A percentile compares a stretch with the other conserved stretches of the same genome.
Evolutionary conservation across 2,888 invertebrate species (phyloP).

Genomic region (Apantesis nais): DNA sequence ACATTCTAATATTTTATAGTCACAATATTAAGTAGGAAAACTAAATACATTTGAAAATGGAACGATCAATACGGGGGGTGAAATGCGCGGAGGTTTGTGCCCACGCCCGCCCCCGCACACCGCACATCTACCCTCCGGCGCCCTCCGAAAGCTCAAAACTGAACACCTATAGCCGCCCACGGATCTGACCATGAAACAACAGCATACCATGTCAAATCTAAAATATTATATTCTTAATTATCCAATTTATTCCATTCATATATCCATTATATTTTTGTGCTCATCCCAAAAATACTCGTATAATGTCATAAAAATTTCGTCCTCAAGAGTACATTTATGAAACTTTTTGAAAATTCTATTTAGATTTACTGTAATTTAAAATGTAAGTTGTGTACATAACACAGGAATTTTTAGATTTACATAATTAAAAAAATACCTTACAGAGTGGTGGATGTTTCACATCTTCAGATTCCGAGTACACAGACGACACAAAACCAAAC

Average conservation of each 20-base stretch:
- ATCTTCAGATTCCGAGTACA: conserved; percentile 24
- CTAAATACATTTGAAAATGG: conserved; percentile 71
- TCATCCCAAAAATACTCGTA: neutral
- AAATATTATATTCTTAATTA: conserved; percentile 6
- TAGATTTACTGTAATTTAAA: neutral
- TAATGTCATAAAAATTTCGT: neutral
- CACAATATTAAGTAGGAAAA: conserved; percentile 68
- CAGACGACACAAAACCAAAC: conserved; percentile 22
- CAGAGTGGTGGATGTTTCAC: conserved; percentile 24
- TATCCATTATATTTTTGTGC: neutral
- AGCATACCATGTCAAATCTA: conserved; percentile 46
- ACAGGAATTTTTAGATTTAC: neutral
- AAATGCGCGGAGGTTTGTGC: conserved; percentile 69
- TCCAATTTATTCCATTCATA: neutral
- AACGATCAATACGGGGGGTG: conserved; percentile 78
- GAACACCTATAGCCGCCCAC: conserved; percentile 72
- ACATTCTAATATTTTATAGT: conserved; percentile 52
- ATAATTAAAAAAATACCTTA: conserved; percentile 34
- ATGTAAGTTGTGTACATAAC: neutral
- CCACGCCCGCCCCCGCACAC: conserved; percentile 64
- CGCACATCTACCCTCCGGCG: conserved; percentile 45
- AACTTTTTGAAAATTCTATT: neutral
- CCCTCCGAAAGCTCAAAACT: conserved; percentile 61
- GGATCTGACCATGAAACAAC: conserved; percentile 59
- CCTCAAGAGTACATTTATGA: neutral